Evolutionary conservation across 2,113 vertebrate species (phyloP).

Genomic region (Butastur rufipennis): DNA sequence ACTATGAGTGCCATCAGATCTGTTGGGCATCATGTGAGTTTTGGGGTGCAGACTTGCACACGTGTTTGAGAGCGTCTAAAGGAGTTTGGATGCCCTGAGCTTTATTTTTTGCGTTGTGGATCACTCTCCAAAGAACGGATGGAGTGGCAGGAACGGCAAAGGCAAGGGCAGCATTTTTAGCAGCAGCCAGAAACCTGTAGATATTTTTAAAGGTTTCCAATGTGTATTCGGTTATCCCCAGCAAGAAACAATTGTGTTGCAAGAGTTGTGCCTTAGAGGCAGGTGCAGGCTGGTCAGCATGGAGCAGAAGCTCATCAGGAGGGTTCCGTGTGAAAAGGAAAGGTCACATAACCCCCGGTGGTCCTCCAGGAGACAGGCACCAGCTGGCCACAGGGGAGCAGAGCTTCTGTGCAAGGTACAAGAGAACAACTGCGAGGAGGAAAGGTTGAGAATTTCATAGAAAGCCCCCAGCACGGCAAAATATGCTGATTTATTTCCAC

Average conservation of each 20-base stretch:
- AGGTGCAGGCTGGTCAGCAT: neutral
- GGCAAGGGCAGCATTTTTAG: neutral
- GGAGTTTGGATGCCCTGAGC: neutral
- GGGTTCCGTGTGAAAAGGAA: neutral
- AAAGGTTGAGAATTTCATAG: neutral
- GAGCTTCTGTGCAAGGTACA: neutral
- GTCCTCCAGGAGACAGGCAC: neutral
- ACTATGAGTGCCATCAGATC: neutral
- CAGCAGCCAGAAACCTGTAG: neutral
- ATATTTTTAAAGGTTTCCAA: neutral
- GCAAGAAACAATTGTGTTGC: neutral
- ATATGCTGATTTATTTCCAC: constrained; percentile 32
- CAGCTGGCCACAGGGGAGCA: neutral
- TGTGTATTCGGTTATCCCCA: neutral
- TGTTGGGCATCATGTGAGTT: neutral
- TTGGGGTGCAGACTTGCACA: neutral
- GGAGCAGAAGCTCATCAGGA: neutral
- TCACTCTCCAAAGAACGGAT: neutral
- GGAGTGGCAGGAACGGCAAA: neutral
- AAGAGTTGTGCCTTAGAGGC: neutral
- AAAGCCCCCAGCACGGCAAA: neutral
- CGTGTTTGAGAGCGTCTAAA: neutral
- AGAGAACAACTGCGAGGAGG: neutral
- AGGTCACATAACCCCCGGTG: neutral
- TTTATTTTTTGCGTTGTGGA: neutral